phyloP scores from a whole-genome alignment of 2,797 vertebrate genomes.

The Picus viridis region DNA sequence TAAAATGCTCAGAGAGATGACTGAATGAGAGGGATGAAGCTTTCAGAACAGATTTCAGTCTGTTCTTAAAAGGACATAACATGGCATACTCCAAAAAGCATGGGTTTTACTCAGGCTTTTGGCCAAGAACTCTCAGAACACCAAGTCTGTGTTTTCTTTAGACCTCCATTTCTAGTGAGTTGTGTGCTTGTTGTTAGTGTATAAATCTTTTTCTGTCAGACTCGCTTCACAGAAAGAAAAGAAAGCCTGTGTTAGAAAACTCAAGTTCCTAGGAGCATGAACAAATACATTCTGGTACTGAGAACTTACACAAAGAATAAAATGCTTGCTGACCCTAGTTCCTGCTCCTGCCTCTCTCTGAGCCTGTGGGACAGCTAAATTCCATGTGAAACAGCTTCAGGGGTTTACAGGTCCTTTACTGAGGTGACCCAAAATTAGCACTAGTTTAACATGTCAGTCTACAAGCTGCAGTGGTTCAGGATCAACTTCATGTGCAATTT shows the following conservation, averaged over 20 bases:
- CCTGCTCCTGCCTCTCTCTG: neutral
- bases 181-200: neutral
- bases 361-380: neutral
- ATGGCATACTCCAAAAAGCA: neutral
- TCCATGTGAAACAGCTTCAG: neutral
- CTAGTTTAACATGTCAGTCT: neutral
- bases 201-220: slow-evolving; percentile 25
- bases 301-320: neutral
- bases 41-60: neutral
- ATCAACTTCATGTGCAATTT: neutral
- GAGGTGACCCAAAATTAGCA: neutral
- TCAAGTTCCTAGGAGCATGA: neutral
- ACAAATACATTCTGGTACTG: neutral
- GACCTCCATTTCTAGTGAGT: neutral
- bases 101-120: neutral
- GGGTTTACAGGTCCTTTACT: neutral
- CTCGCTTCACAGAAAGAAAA: neutral
- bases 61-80: neutral
- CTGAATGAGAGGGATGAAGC: neutral
- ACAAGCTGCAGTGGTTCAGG: neutral
- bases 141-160: neutral
- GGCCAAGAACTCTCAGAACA: neutral
- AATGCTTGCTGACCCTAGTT: neutral
- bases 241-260: neutral
- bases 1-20: neutral